Percentiles rank a stretch among this genome's conserved stretches.
phyloP scores from a whole-genome alignment of 2,113 vertebrate genomes.

The Pungitius pungitius region DNA sequence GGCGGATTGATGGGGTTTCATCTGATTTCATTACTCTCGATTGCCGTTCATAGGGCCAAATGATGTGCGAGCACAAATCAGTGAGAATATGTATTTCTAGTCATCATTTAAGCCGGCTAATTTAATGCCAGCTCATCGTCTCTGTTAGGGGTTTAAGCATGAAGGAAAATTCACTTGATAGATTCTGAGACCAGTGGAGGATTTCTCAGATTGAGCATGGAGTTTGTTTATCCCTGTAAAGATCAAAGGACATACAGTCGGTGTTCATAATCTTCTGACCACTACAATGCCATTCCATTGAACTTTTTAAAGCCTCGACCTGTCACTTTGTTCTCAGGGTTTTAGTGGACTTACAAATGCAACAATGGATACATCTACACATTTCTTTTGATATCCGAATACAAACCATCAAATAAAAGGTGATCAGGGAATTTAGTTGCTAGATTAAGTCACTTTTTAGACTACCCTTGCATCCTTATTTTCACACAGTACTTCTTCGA shows the following conservation, averaged over 20 bases:
- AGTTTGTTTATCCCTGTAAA: constrained; percentile 4
- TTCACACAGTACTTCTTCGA: too few species aligned
- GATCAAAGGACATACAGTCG: constrained; percentile 5
- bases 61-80: constrained; percentile 50
- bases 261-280: not conserved
- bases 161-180: constrained; percentile 41
- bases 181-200: constrained; percentile 17
- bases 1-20: constrained; percentile 57
- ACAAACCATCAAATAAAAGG: too few species aligned
- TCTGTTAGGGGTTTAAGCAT: constrained; percentile 25
- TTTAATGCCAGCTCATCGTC: constrained; percentile 35
- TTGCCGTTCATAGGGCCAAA: constrained; percentile 57
- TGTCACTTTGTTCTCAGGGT: not conserved
- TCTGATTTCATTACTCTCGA: constrained; percentile 64
- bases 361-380: not conserved
- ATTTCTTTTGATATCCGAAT: too few species aligned
- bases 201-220: not conserved
- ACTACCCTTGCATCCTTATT: too few species aligned
- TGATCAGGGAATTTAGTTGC: too few species aligned
- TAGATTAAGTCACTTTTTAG: too few species aligned
- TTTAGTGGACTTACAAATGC: not conserved
- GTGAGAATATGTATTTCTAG: constrained; percentile 30
- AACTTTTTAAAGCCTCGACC: not conserved
- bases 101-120: constrained; percentile 54
- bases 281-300: not conserved